phyloP scores from a whole-genome alignment of 2,113 vertebrate genomes.

The Elephantulus edwardii region DNA sequence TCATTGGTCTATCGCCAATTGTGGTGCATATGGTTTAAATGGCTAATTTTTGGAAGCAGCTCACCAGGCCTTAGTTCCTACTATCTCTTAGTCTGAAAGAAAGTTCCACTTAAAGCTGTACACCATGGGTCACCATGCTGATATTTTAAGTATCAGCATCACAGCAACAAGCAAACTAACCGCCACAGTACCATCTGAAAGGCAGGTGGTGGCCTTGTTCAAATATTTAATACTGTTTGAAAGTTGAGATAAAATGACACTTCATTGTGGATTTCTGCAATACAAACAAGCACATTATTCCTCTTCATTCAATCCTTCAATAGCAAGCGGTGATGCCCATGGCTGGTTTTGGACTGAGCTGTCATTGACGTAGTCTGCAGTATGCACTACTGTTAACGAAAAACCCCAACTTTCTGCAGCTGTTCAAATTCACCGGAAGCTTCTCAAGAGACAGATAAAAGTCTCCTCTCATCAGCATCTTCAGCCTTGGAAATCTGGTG shows the following conservation, averaged over 20 bases:
- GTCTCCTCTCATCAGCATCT: no score
- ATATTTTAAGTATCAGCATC: not conserved
- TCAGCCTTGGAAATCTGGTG: no score
- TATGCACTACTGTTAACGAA: no score
- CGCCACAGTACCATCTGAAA: not conserved
- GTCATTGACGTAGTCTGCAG: no score
- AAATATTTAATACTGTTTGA: not conserved
- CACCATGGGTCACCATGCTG: not conserved
- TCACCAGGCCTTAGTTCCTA: not conserved
- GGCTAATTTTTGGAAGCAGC: not conserved
- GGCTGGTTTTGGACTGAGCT: not conserved
- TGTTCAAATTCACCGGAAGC: no score
- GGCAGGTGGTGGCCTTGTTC: not conserved
- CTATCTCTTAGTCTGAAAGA: not conserved
- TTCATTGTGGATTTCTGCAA: not conserved
- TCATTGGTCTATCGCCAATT: not conserved
- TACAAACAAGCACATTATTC: not conserved
- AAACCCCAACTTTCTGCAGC: no score
- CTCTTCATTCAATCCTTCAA: not conserved
- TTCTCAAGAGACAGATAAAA: no score
- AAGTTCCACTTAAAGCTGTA: not conserved
- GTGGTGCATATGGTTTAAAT: not conserved
- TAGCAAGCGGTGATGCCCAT: not conserved
- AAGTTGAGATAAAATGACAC: not conserved
- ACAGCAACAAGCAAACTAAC: not conserved